Conservation (phyloP, 2,797 vertebrate species). For the Mormyrus proboscirostris region DNA sequence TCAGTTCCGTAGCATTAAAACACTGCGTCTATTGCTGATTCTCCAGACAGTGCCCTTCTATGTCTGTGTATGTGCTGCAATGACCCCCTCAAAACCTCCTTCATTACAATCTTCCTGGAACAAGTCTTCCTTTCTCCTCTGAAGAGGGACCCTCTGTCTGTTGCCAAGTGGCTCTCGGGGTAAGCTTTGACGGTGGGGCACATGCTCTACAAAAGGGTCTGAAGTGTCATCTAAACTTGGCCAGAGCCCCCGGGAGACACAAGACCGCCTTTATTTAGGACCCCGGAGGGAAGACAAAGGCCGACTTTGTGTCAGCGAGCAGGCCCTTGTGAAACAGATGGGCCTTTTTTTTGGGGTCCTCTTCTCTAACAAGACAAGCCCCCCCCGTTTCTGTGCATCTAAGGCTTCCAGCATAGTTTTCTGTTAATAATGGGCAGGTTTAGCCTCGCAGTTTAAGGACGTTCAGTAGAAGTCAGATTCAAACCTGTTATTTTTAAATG, state of each 20-base stretch:
- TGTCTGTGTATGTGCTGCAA: slow-evolving; percentile 55
- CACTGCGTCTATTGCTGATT: slow-evolving; percentile 70
- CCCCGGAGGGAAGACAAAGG: slow-evolving; percentile 63
- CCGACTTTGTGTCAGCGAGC: slow-evolving; percentile 74
- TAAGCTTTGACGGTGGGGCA: slow-evolving; percentile 82
- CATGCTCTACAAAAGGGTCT: slow-evolving; percentile 82
- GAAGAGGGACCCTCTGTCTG: slow-evolving; percentile 94
- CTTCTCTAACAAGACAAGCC: slow-evolving; percentile 5
- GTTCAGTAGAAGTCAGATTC: background rate
- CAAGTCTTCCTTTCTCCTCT: slow-evolving; percentile 89
- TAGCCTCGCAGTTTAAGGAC: background rate
- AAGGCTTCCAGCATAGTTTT: background rate
- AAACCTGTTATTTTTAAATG: background rate
- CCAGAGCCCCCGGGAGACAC: slow-evolving; percentile 68
- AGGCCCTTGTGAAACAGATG: slow-evolving; percentile 67
- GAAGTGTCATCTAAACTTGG: slow-evolving; percentile 92
- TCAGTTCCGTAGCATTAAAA: slow-evolving; percentile 60
- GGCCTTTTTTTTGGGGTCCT: slow-evolving; percentile 26
- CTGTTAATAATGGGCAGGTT: background rate
- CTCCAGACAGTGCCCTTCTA: slow-evolving; percentile 79
- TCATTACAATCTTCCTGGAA: slow-evolving; percentile 78
- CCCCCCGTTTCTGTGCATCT: background rate
- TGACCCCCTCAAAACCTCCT: slow-evolving; percentile 46
- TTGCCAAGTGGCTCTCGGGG: slow-evolving; percentile 88
- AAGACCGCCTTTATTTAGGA: slow-evolving; percentile 64